A percentile compares a stretch with the other conserved stretches of the same genome.
Conservation (phyloP, 2,888 invertebrate species). For the Caenorhabditis sinica region DNA sequence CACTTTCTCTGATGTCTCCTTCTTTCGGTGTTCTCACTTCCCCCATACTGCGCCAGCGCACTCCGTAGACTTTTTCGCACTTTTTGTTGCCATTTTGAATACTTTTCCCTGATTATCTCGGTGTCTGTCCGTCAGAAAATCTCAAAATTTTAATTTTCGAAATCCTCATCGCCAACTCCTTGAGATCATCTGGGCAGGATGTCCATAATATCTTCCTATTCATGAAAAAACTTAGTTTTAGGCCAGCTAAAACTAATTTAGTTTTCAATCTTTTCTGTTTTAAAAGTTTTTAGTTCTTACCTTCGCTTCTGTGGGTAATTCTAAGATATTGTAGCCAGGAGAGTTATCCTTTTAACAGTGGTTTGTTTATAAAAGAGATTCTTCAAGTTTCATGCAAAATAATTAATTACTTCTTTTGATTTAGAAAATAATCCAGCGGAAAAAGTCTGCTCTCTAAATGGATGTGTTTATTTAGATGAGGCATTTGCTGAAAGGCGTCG, state of each 20-base stretch:
- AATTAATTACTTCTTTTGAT: no score
- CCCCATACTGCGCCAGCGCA: constrained; percentile 19
- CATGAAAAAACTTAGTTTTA: constrained; percentile 31
- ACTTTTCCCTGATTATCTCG: constrained; percentile 25
- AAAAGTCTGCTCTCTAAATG: no score
- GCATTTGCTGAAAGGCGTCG: background rate
- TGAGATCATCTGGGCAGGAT: background rate
- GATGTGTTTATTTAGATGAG: background rate
- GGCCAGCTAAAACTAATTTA: constrained; percentile 7
- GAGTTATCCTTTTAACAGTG: no score
- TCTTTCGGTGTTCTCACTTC: constrained; percentile 7
- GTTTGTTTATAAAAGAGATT: no score
- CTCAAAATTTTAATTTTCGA: background rate
- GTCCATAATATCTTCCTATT: no score
- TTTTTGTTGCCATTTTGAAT: constrained; percentile 44
- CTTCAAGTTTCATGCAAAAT: no score
- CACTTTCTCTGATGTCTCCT: constrained; percentile 24
- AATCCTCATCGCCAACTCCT: background rate
- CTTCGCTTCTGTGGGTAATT: no score
- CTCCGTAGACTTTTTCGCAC: constrained; percentile 24
- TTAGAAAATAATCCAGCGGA: no score
- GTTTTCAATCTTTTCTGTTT: no score
- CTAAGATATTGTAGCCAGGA: no score
- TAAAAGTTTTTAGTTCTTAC: no score
- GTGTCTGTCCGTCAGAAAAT: background rate